These are phyloP conservation scores for Diglossa brunneiventris DNA, from an alignment of 2,113 vertebrate genomes.

Conservation along the genomic window DNA sequence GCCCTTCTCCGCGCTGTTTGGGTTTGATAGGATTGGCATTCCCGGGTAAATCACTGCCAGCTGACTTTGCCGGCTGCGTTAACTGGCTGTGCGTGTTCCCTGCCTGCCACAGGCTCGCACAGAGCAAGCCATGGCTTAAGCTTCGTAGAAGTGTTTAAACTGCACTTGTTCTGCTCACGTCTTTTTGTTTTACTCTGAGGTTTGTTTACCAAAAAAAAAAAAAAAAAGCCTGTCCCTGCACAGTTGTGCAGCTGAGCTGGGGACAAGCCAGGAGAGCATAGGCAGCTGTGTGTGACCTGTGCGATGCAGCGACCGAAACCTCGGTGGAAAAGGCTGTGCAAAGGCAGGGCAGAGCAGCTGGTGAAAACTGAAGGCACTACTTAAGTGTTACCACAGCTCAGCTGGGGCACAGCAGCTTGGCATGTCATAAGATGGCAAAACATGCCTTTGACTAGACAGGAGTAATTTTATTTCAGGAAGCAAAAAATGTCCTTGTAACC, in stretches of 20 bases:
- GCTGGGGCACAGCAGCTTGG: background rate
- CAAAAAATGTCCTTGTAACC: background rate
- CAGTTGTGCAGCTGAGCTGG: background rate
- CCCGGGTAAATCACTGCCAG: accelerated
- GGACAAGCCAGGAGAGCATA: background rate
- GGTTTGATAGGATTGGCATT: accelerated
- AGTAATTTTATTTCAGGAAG: background rate
- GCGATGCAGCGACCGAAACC: accelerated
- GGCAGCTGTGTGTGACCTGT: accelerated
- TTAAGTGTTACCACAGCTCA: background rate
- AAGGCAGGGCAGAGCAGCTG: background rate
- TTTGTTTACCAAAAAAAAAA: background rate
- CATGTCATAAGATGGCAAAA: background rate
- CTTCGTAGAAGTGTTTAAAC: background rate
- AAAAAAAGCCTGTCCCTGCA: background rate
- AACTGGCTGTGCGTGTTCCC: accelerated
- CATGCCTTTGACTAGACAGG: background rate
- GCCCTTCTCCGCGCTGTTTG: background rate
- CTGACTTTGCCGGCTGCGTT: background rate
- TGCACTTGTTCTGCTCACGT: accelerated
- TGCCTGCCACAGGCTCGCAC: accelerated
- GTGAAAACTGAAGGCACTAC: accelerated
- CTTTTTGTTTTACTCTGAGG: background rate
- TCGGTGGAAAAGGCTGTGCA: background rate
- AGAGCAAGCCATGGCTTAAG: accelerated